Conservation (phyloP, 2,888 invertebrate genomes). For the Dolichopus griseipennis region DNA sequence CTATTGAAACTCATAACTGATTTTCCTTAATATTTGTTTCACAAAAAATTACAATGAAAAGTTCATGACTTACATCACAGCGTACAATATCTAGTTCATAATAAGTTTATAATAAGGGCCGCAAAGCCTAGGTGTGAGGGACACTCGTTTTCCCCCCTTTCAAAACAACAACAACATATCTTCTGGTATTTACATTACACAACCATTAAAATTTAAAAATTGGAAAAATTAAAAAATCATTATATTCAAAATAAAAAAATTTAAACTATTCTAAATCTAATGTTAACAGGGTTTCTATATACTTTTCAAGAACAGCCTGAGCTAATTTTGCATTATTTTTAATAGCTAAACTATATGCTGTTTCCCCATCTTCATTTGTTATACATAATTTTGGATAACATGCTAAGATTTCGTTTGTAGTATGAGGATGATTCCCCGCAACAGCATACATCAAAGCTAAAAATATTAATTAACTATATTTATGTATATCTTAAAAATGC, state of each 20-base stretch:
- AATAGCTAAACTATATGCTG: constrained; percentile 74
- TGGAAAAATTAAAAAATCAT: not conserved
- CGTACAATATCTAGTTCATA: no score
- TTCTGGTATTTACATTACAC: no score
- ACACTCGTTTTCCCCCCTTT: no score
- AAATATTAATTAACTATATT: not conserved
- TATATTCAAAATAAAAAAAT: not conserved
- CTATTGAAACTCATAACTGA: no score
- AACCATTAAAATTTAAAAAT: not conserved
- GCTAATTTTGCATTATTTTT: constrained; percentile 55
- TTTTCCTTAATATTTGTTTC: no score
- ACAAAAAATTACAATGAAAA: no score
- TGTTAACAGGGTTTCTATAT: constrained; percentile 36
- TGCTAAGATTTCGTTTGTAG: constrained; percentile 73
- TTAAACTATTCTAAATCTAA: not conserved
- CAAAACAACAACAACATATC: no score
- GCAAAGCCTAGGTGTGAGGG: no score
- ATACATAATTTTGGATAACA: constrained; percentile 72
- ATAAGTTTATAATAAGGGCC: no score
- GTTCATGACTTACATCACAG: no score
- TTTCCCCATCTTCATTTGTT: constrained; percentile 72
- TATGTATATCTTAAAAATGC: not conserved
- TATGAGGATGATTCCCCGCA: constrained; percentile 79
- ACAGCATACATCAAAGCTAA: constrained; percentile 81
- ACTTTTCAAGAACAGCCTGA: constrained; percentile 68